Evolutionary conservation across 2,797 vertebrate genomes (phyloP).

Genomic region (Poeciliopsis paucimaculata): DNA sequence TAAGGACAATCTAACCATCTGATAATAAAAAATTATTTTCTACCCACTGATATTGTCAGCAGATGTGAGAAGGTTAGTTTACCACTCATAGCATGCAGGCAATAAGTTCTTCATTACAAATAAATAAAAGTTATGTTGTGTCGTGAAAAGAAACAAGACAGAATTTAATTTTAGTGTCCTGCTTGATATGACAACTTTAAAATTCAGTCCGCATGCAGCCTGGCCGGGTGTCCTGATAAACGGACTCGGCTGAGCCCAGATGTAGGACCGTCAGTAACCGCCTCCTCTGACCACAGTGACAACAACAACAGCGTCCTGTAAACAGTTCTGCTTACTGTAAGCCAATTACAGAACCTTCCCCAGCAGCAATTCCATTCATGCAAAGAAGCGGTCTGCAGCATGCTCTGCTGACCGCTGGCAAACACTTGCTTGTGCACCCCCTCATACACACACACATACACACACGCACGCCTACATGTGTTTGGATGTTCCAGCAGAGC

Average conservation of each 20-base stretch:
- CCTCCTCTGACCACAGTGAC: slow-evolving; percentile 15
- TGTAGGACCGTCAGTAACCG: not conserved
- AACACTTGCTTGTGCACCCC: not conserved
- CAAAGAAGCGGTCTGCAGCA: not conserved
- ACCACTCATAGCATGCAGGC: not conserved
- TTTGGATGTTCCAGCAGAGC: not conserved
- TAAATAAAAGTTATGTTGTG: not conserved
- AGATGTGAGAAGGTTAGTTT: not conserved
- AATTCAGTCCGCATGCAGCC: not conserved
- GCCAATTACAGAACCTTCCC: slow-evolving; percentile 42
- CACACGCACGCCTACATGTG: no score
- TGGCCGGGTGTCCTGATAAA: not conserved
- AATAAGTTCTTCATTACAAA: not conserved
- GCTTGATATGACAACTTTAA: not conserved
- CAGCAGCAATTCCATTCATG: not conserved
- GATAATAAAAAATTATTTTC: not conserved
- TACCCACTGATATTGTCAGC: not conserved
- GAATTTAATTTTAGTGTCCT: not conserved
- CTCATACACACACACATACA: no score
- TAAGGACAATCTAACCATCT: not conserved
- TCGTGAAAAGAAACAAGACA: not conserved
- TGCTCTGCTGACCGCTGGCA: not conserved
- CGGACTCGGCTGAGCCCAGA: not conserved
- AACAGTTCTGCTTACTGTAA: slow-evolving; percentile 44
- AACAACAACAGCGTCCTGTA: slow-evolving; percentile 33